phyloP scores from a whole-genome alignment of 2,797 vertebrate genomes.

The Acanthurus tractus region DNA sequence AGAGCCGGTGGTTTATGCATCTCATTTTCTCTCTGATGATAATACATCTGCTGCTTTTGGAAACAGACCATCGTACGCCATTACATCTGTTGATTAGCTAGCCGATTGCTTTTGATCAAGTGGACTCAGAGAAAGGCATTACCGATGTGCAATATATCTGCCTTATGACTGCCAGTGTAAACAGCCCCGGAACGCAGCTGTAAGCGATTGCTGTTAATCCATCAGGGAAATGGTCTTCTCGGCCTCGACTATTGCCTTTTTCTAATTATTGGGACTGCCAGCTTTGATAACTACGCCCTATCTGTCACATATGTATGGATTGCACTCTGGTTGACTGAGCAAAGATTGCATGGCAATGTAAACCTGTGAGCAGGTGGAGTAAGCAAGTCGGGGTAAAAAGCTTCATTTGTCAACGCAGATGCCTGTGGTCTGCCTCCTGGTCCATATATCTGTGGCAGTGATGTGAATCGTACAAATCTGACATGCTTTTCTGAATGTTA shows the following conservation, averaged over 20 bases:
- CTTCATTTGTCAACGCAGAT: constrained; percentile 58
- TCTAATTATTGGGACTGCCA: constrained; percentile 83
- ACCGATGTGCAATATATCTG: constrained; percentile 65
- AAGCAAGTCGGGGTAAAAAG: constrained; percentile 16
- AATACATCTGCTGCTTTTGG: constrained; percentile 64
- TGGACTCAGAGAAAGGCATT: constrained; percentile 54
- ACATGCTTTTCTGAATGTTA: constrained; percentile 16
- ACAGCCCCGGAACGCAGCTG: constrained; percentile 61
- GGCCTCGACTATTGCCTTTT: constrained; percentile 70
- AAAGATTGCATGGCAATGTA: constrained; percentile 56
- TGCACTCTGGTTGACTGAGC: constrained; percentile 49
- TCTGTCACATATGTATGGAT: constrained; percentile 76
- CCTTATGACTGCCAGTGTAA: constrained; percentile 69
- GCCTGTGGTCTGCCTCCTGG: constrained; percentile 27
- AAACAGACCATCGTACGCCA: constrained; percentile 45
- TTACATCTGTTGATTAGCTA: constrained; percentile 72
- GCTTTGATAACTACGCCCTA: constrained; percentile 75
- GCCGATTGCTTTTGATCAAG: constrained; percentile 71
- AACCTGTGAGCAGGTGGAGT: constrained; percentile 59
- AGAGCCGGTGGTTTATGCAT: constrained; percentile 54
- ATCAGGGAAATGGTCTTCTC: constrained; percentile 75
- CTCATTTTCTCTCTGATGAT: constrained; percentile 52
- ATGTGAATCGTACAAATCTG: constrained; percentile 35
- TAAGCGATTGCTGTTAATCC: constrained; percentile 74
- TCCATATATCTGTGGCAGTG: constrained; percentile 50